Percentiles rank a stretch among this genome's conserved stretches.
Evolutionary conservation across 2,888 invertebrate genomes (phyloP).

Genomic region (Drosophila merina): DNA sequence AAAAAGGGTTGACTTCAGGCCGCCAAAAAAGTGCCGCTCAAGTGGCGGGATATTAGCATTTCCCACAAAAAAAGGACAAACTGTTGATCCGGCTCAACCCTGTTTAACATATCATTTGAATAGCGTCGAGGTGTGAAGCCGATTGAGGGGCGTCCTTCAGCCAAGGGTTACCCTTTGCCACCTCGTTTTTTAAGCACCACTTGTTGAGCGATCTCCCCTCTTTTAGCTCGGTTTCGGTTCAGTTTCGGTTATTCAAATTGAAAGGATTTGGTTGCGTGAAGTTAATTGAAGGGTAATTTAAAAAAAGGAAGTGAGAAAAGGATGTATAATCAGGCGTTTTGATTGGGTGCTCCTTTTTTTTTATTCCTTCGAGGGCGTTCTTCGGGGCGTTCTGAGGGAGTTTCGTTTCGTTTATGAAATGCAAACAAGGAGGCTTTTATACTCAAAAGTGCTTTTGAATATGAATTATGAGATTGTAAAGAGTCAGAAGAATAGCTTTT

Average conservation of each 20-base stretch:
- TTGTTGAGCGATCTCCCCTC: constrained; percentile 55
- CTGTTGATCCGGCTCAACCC: constrained; percentile 59
- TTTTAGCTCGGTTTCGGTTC: constrained; percentile 36
- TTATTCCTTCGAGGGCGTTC: constrained; percentile 20
- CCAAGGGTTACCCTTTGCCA: constrained; percentile 47
- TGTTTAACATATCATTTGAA: constrained; percentile 77
- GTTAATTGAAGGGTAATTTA: constrained; percentile 54
- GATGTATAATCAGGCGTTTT: constrained; percentile 43
- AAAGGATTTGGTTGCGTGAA: constrained; percentile 58
- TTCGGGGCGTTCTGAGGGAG: no score
- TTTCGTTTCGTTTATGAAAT: no score
- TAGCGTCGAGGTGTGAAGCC: constrained; percentile 69
- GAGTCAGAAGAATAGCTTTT: no score
- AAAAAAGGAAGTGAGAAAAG: constrained; percentile 28
- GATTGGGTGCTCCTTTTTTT: constrained; percentile 35
- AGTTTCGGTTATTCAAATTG: constrained; percentile 63
- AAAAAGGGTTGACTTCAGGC: constrained; percentile 35
- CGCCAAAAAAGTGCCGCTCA: constrained; percentile 35
- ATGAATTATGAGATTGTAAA: no score
- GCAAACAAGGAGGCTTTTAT: no score
- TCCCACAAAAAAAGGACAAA: constrained; percentile 37
- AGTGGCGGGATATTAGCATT: constrained; percentile 23
- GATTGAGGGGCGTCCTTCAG: constrained; percentile 14
- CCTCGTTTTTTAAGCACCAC: constrained; percentile 47
- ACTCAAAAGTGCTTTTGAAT: background rate